Evolutionary conservation across 2,888 invertebrate genomes (phyloP), one percentile per base, ranked within the genome.

Genomic region (Catocala nupta): DNA sequence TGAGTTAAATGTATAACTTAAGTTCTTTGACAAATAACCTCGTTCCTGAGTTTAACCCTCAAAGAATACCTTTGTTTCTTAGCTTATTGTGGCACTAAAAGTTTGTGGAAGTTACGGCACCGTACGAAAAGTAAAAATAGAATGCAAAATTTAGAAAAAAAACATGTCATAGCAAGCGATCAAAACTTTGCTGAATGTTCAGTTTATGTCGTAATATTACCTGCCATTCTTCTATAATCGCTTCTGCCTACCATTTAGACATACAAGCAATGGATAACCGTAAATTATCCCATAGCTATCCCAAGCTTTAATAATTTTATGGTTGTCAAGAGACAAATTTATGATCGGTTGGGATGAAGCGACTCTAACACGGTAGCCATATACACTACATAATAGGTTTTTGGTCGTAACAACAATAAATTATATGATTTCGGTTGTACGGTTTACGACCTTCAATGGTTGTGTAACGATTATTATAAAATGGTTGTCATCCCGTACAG

Each of bases 301-400:
- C 85, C 77, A 71, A 70, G 73, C 68, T 67, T 71, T 79, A 78
- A 81, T 82, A 85, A 88, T 87, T 90, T 88, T 85, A 87, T 83
- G 84, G 81, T 80, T 87, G 89, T 86, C 91, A 74, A 63, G 73
- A 57, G 64, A 79, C 81, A 78, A 86, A 90, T 90, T 90, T 90
- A 90, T 87, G 78, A 73, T 65, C 68, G 48, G 66, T 47, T 57
- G 55, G 58, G 58, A 67, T 60, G 77, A 75, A 42, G 45, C 55
- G 61, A 57, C 63, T 65, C 62, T 59, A 54, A 68, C 64, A 68
- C 70, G 65, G 76, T 63, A 73, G 78, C 75, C 63, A 64, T 55
- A 66, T 73, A 68, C 59, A 47, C 51, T 56, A 55, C 33, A 59
- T 70, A 66, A 75, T 75, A 55, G 59, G 50, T 59, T 66, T 71